These are phyloP conservation scores for Glaucidium brasilianum DNA, from an alignment of 2,113 vertebrate genomes.

Conservation along the genomic window DNA sequence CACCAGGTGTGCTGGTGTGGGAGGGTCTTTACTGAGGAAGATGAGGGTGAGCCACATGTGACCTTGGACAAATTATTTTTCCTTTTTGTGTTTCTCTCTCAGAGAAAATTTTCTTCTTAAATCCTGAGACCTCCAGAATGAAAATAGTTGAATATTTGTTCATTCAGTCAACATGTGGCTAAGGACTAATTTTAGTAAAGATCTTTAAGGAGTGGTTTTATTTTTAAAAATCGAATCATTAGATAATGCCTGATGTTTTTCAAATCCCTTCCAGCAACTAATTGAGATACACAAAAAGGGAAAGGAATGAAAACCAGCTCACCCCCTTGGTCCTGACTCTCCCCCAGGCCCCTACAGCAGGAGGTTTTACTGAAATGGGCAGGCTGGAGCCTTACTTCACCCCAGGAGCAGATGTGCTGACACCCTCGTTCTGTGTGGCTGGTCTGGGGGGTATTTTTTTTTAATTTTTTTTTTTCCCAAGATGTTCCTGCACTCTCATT, in stretches of 20 bases:
- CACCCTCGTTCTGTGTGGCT: not conserved
- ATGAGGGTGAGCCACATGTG: not conserved
- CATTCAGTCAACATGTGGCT: not conserved
- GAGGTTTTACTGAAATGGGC: not conserved
- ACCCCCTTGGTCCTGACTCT: not conserved
- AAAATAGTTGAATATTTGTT: not conserved
- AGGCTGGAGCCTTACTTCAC: not conserved
- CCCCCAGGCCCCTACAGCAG: not conserved
- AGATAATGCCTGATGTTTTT: not conserved
- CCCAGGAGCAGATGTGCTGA: not conserved
- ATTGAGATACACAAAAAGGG: not conserved
- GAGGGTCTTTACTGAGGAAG: too few species aligned
- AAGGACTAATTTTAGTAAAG: not conserved
- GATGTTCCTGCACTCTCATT: not conserved
- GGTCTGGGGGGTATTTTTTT: not conserved
- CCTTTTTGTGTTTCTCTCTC: not conserved
- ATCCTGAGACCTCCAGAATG: not conserved
- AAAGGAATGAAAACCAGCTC: not conserved
- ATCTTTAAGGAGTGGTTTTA: not conserved
- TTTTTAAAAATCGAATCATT: not conserved
- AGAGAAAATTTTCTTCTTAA: not conserved
- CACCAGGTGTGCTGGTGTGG: not conserved
- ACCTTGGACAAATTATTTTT: not conserved
- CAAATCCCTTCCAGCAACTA: not conserved
- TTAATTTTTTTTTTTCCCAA: not conserved